These are phyloP conservation scores for Meiosimyza decipiens DNA, from an alignment of 2,888 invertebrate genomes.

Conservation along the genomic window DNA sequence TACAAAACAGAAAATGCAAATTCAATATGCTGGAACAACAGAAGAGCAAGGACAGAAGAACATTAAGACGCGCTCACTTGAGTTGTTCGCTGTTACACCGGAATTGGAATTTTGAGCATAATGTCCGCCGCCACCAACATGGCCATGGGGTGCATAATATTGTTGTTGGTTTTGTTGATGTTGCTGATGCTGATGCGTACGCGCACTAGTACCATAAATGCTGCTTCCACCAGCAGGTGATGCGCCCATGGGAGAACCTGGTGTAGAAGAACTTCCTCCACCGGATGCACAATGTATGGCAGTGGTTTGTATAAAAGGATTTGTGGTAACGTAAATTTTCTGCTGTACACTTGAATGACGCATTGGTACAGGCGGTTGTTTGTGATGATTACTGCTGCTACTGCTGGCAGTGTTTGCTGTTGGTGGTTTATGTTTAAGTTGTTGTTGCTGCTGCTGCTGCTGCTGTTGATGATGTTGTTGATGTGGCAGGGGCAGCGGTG, in stretches of 20 bases:
- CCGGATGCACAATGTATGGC: conserved; percentile 62
- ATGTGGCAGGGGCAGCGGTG: conserved; percentile 56
- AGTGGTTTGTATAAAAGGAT: conserved; percentile 66
- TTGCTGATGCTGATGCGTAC: conserved; percentile 43
- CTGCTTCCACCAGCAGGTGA: conserved; percentile 51
- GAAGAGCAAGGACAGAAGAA: conserved; percentile 28
- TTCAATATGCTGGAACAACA: conserved; percentile 19
- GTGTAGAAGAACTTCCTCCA: conserved; percentile 50
- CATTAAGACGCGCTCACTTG: conserved; percentile 60
- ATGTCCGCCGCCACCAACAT: conserved; percentile 46
- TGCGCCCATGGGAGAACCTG: conserved; percentile 59
- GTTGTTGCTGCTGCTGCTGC: conserved; percentile 48
- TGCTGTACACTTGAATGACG: conserved; percentile 66
- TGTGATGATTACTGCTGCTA: conserved; percentile 42
- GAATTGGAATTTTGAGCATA: conserved; percentile 22
- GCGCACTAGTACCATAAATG: conserved; percentile 45
- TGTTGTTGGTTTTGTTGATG: conserved; percentile 43
- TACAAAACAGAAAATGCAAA: conserved; percentile 32
- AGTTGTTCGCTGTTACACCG: conserved; percentile 47
- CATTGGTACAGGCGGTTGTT: conserved; percentile 63
- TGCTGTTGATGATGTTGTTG: conserved; percentile 48
- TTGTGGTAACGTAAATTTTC: conserved; percentile 67
- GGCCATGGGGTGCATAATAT: conserved; percentile 14
- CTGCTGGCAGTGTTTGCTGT: conserved; percentile 38
- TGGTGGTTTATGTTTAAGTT: conserved; percentile 34